A percentile compares a stretch with the other conserved stretches of the same genome.
Conservation (phyloP, 64 coral and sea anemone species). For the Montipora capricornis region DNA sequence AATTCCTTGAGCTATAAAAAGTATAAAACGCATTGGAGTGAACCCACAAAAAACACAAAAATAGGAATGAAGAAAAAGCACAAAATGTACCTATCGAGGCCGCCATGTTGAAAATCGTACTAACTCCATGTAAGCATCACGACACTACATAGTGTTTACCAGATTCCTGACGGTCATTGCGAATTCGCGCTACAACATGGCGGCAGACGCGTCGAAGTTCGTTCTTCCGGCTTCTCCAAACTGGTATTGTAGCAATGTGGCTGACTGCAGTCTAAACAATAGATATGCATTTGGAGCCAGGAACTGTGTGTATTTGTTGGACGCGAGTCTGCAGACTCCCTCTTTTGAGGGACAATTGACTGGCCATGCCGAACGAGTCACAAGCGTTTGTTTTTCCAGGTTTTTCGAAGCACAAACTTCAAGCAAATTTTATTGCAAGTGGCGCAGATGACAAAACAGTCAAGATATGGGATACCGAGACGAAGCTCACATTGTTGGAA, state of each 20-base stretch:
- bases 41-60: not conserved
- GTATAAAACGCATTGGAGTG: not conserved
- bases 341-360: constrained; percentile 68
- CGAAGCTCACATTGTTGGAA: constrained; percentile 55
- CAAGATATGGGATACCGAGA: constrained; percentile 79
- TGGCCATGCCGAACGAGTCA: constrained; percentile 74
- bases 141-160: not conserved
- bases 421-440: constrained; percentile 65
- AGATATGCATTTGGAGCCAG: constrained; percentile 81
- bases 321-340: constrained; percentile 59
- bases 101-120: constrained; percentile 46
- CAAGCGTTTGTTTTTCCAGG: constrained; percentile 59
- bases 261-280: constrained; percentile 76
- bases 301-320: constrained; percentile 83
- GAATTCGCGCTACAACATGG: constrained; percentile 77
- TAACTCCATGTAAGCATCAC: not conserved
- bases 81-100: constrained; percentile 23
- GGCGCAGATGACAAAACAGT: constrained; percentile 83
- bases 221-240: constrained; percentile 82
- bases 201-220: constrained; percentile 46
- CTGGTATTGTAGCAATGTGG: constrained; percentile 84
- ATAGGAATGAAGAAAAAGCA: not conserved
- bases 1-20: constrained; percentile 21
- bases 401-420: constrained; percentile 64
- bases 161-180: not conserved